Conservation (phyloP, 2,888 invertebrate genomes). For the Acleris emargana region DNA sequence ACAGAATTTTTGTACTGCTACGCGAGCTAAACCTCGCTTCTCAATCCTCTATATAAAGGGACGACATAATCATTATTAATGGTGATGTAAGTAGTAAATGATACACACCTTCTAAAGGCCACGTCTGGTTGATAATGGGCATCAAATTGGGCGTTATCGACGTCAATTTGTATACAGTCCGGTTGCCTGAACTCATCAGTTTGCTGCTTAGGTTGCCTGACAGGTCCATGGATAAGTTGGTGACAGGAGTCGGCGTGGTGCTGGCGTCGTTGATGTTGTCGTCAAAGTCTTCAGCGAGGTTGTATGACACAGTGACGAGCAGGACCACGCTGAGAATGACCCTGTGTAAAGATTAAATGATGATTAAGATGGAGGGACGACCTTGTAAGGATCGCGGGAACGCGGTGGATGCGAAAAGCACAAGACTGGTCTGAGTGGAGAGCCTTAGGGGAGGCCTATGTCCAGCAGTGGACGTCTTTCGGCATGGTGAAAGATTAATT, state of each 20-base stretch:
- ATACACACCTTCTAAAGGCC: conserved; percentile 73
- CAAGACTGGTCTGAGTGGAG: too few relatives aligned
- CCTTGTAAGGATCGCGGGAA: too few relatives aligned
- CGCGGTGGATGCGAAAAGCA: too few relatives aligned
- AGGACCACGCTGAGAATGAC: conserved; percentile 71
- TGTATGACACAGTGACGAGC: conserved; percentile 81
- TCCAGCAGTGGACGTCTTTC: too few relatives aligned
- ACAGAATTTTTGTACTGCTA: background rate
- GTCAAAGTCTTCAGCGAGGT: conserved; percentile 53
- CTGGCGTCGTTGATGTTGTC: conserved; percentile 46
- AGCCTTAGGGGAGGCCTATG: too few relatives aligned
- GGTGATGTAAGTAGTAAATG: background rate
- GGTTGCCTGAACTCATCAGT: conserved; percentile 38
- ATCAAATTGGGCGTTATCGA: conserved; percentile 46
- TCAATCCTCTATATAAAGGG: too few relatives aligned
- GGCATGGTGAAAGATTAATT: too few relatives aligned
- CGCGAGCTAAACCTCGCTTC: too few relatives aligned
- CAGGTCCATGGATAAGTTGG: conserved; percentile 28
- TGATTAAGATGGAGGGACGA: too few relatives aligned
- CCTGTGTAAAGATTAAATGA: background rate
- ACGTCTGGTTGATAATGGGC: conserved; percentile 61
- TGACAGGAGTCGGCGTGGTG: conserved; percentile 24
- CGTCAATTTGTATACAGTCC: conserved; percentile 41
- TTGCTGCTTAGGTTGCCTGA: conserved; percentile 31
- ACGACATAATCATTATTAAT: background rate